Conservation (phyloP, 2,888 invertebrate genomes). For the Patella caerulea region DNA sequence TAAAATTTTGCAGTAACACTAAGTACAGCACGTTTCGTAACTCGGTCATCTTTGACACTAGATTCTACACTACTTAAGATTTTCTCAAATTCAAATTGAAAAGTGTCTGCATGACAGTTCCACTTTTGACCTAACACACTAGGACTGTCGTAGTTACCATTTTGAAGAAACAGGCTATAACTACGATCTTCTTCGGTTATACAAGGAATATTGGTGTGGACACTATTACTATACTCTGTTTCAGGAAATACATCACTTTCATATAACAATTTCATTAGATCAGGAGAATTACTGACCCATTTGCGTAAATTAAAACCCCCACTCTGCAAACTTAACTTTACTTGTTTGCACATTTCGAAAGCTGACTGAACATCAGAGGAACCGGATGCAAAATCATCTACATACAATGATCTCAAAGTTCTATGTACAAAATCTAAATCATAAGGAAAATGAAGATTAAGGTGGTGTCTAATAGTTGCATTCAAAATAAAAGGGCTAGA, state of each 20-base stretch:
- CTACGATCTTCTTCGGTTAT: slow-evolving; percentile 3
- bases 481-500: neutral
- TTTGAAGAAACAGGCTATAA: neutral
- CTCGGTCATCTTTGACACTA: neutral
- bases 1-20: neutral
- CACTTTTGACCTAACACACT: slow-evolving; percentile 1
- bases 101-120: neutral
- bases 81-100: slow-evolving; percentile 1
- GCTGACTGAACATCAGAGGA: neutral
- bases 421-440: neutral
- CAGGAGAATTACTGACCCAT: neutral
- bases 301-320: neutral
- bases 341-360: neutral
- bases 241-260: neutral
- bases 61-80: neutral
- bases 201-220: neutral
- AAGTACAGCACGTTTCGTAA: neutral
- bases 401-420: neutral
- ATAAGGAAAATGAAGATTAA: neutral
- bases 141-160: neutral
- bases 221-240: neutral
- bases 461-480: neutral
- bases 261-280: neutral
- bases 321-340: neutral
- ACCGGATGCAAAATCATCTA: neutral